Conservation (phyloP, 2,888 invertebrate genomes). For the Torymus tubicola region DNA sequence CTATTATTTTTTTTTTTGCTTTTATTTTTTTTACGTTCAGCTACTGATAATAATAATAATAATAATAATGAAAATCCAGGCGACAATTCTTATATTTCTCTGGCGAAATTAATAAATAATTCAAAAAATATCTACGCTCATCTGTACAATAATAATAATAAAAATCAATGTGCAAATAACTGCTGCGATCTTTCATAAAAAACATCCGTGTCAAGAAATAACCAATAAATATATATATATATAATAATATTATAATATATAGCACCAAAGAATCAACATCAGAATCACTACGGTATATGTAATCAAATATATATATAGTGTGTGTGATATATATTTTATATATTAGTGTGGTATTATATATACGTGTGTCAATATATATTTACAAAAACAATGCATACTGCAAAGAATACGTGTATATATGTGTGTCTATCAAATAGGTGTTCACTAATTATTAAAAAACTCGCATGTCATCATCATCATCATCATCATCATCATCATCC, state of each 20-base stretch:
- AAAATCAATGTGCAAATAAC: background rate
- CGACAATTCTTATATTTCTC: background rate
- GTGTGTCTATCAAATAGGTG: background rate
- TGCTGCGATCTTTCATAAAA: background rate
- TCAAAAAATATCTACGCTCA: constrained; percentile 5
- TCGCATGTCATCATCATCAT: background rate
- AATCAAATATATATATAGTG: constrained; percentile 11
- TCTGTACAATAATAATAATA: background rate
- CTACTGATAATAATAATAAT: constrained; percentile 15
- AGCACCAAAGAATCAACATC: constrained; percentile 52
- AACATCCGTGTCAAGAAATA: constrained; percentile 10
- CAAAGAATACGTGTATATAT: background rate
- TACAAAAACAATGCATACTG: background rate
- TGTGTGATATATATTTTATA: background rate
- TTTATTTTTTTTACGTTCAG: constrained; percentile 51
- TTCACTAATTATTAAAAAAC: background rate
- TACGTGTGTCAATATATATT: background rate
- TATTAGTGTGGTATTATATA: constrained; percentile 11
- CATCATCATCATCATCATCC: constrained; percentile 1
- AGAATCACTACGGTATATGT: constrained; percentile 16
- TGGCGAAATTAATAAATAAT: background rate
- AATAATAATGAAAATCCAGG: constrained; percentile 42
- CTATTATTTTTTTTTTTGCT: constrained; percentile 20
- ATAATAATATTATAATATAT: constrained; percentile 4
- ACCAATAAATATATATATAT: no score